Evolutionary conservation across 2,888 invertebrate genomes (phyloP).

Genomic region (Diaperis boleti): DNA sequence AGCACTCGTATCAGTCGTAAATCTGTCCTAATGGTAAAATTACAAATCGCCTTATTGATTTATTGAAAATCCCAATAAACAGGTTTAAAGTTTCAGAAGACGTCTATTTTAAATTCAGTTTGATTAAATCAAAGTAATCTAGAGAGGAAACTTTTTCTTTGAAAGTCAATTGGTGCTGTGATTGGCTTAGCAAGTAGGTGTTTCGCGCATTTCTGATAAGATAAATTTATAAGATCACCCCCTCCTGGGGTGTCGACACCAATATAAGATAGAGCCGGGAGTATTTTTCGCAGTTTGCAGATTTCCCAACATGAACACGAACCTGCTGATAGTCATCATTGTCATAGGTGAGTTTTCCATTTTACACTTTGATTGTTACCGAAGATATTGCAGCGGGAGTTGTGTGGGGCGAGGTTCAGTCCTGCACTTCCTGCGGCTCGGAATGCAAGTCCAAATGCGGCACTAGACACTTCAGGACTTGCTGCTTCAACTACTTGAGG

Average conservation of each 20-base stretch:
- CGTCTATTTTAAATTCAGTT: constrained; percentile 42
- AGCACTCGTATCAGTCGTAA: constrained; percentile 14
- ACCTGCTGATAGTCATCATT: constrained; percentile 46
- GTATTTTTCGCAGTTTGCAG: constrained; percentile 8
- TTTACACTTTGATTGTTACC: constrained; percentile 56
- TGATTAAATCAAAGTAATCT: constrained; percentile 50
- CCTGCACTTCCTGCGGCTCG: constrained; percentile 77
- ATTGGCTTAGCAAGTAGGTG: constrained; percentile 47
- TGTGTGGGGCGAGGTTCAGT: constrained; percentile 70
- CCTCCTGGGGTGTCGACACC: constrained; percentile 39
- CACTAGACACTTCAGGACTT: constrained; percentile 77
- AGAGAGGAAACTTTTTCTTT: constrained; percentile 51
- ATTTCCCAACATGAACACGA: constrained; percentile 47
- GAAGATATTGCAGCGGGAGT: constrained; percentile 66
- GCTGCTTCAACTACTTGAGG: constrained; percentile 79
- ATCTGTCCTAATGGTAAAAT: constrained; percentile 9
- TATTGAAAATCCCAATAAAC: neutral
- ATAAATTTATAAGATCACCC: constrained; percentile 52
- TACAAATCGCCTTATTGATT: neutral
- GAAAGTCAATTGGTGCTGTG: constrained; percentile 53
- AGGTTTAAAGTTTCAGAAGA: neutral
- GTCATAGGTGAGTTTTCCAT: constrained; percentile 46
- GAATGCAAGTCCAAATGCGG: constrained; percentile 78
- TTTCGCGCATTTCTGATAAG: constrained; percentile 49
- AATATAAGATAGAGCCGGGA: constrained; percentile 31